Evolutionary conservation across 2,888 invertebrate species (phyloP), one percentile per base, ranked within the genome.

Genomic region (Leptopilina myrica): DNA sequence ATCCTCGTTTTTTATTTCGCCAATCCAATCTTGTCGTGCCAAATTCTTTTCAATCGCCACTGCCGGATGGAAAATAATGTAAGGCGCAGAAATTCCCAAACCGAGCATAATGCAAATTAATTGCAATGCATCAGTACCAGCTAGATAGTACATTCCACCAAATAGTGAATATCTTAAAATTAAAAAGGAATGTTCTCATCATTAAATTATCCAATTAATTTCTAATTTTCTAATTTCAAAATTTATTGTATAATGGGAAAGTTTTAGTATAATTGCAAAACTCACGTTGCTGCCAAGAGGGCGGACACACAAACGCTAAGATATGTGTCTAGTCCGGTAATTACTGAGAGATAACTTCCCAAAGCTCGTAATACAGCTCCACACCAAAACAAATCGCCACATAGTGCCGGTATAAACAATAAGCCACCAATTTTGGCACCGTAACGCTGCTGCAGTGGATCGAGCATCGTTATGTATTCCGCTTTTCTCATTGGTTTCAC

Each of bases 101-200:
- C 95, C 95, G 79, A 95, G 88, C 86, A 94, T 93, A 82, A 95
- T 95, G 89, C 94, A 95, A 85, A 94, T 93, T 64, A 95, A 92
- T 88, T 95, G 95, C 79, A 95, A 93, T 78, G 94, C 95, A 87
- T 95, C 95, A n/a, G 95, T 95, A 90, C 95, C 95, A 0, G 95
- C 95, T 20, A 95, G 95, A 15, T 95, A 94, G 88, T 95, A 95
- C 64, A 95, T 92, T 1, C 95, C 95, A 0, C 95, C 95, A 84
- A 94, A 93, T 78, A 95, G 93, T 0, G 95, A 95, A 91, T 95
- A 96, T 79, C 91, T 91, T 84, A 11, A 11, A 84, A 83, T 46
- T 53, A 43, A 64, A 76, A 77, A 64, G n/a, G n/a, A n/a, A n/a
- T n/a, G n/a, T n/a, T n/a, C n/a, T n/a, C n/a, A n/a, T n/a, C n/a